Conservation (phyloP, 2,888 invertebrate species). For the Melanostoma mellinum region DNA sequence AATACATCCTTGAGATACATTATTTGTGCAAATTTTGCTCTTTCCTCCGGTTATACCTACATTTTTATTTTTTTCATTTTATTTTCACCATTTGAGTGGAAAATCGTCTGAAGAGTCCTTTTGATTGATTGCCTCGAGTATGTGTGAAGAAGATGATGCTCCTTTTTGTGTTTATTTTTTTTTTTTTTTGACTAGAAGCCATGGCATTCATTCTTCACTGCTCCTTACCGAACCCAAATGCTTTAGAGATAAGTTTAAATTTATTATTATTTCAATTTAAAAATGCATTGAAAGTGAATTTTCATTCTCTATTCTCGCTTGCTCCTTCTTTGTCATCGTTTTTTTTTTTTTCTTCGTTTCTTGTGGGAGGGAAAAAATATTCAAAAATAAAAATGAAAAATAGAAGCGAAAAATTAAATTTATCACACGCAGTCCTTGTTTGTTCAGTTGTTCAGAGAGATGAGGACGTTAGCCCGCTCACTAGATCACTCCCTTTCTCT, state of each 20-base stretch:
- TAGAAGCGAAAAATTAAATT: slow-evolving; percentile 56
- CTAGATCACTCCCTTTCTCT: background rate
- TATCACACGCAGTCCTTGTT: slow-evolving; percentile 41
- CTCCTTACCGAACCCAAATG: background rate
- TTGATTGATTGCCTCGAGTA: slow-evolving; percentile 73
- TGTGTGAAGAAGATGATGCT: slow-evolving; percentile 65
- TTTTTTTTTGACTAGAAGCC: slow-evolving; percentile 1
- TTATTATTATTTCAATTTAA: slow-evolving; percentile 73
- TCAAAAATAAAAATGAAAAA: slow-evolving; percentile 15
- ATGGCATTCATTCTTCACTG: background rate
- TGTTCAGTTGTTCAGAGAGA: background rate
- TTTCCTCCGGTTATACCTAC: slow-evolving; percentile 38
- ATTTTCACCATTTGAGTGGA: slow-evolving; percentile 53
- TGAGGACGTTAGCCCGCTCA: slow-evolving; percentile 58
- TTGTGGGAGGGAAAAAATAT: slow-evolving; percentile 13
- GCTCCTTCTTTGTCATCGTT: no score
- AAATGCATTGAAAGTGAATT: slow-evolving; percentile 72
- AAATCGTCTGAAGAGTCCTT: slow-evolving; percentile 72
- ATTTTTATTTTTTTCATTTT: background rate
- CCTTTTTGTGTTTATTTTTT: slow-evolving; percentile 32
- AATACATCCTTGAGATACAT: slow-evolving; percentile 55
- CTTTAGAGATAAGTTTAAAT: slow-evolving; percentile 63
- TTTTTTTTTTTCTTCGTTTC: background rate
- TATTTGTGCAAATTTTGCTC: slow-evolving; percentile 70
- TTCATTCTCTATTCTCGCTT: background rate